A percentile compares a stretch with the other conserved stretches of the same genome.
phyloP scores from a whole-genome alignment of 2,113 vertebrate species.

The Etia nguti region DNA sequence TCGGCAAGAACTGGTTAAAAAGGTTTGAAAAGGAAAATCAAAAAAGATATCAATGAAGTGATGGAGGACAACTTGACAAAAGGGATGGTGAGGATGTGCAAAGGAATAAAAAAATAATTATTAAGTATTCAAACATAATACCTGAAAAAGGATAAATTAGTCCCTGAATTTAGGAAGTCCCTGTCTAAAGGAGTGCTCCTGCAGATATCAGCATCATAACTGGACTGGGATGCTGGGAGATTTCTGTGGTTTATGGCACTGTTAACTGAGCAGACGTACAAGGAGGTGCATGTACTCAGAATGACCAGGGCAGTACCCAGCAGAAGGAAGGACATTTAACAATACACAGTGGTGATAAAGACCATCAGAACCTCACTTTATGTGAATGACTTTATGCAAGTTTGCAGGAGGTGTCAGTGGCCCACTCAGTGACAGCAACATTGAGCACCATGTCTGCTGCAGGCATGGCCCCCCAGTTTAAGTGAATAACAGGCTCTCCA shows the following conservation, averaged over 20 bases:
- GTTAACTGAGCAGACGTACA: not conserved
- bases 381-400: not conserved
- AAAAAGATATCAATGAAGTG: not conserved
- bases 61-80: not conserved
- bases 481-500: conserved; percentile 1
- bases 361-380: not conserved
- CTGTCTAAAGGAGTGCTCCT: not conserved
- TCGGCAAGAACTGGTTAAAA: not conserved
- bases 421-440: not conserved
- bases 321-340: not conserved
- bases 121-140: not conserved
- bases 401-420: not conserved
- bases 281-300: not conserved
- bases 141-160: not conserved
- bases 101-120: not conserved
- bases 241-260: conserved; percentile 24
- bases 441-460: not conserved
- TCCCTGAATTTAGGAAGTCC: not conserved
- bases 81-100: not conserved
- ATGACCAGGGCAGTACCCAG: not conserved
- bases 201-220: not conserved
- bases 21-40: not conserved
- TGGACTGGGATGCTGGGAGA: conserved; percentile 2
- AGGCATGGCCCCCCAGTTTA: not conserved
- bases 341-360: not conserved